These are phyloP conservation scores for Drosophila setifemur DNA, from an alignment of 1,140 invertebrate species.

Conservation along the genomic window DNA sequence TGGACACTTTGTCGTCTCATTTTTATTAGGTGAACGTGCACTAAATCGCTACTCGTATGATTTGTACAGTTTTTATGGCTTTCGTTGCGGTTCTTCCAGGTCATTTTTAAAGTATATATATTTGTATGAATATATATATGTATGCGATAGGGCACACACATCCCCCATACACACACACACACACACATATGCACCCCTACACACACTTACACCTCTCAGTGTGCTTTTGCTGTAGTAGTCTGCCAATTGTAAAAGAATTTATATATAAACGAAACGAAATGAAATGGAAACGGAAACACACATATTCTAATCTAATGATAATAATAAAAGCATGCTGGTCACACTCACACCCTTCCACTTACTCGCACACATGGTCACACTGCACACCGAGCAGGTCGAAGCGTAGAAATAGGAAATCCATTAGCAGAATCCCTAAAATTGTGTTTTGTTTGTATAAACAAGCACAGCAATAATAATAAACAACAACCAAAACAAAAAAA, in stretches of 20 bases:
- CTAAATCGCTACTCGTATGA: constrained; percentile 26
- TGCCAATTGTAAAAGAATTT: constrained; percentile 79
- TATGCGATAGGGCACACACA: constrained; percentile 5
- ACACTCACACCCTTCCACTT: constrained; percentile 7
- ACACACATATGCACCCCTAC: background rate
- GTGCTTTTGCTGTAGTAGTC: constrained; percentile 78
- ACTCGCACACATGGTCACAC: background rate
- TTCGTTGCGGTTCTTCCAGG: constrained; percentile 71
- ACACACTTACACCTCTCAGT: constrained; percentile 49
- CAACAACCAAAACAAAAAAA: constrained; percentile 11
- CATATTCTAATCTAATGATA: constrained; percentile 62
- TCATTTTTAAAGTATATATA: constrained; percentile 28
- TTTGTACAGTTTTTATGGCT: constrained; percentile 45
- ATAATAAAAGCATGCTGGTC: constrained; percentile 61
- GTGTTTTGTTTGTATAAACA: constrained; percentile 31
- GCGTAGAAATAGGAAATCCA: constrained; percentile 10
- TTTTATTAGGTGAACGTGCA: constrained; percentile 46
- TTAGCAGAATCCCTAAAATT: constrained; percentile 24
- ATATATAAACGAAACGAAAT: constrained; percentile 54
- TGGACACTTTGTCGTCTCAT: constrained; percentile 53
- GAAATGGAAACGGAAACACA: constrained; percentile 23
- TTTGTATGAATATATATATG: constrained; percentile 8
- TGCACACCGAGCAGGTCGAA: constrained; percentile 19
- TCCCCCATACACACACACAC: background rate
- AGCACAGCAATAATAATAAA: background rate